Percentiles rank a stretch among this genome's conserved stretches.
These are phyloP conservation scores for Neosalanx taihuensis DNA, from an alignment of 2,797 vertebrate genomes.

Conservation along the genomic window DNA sequence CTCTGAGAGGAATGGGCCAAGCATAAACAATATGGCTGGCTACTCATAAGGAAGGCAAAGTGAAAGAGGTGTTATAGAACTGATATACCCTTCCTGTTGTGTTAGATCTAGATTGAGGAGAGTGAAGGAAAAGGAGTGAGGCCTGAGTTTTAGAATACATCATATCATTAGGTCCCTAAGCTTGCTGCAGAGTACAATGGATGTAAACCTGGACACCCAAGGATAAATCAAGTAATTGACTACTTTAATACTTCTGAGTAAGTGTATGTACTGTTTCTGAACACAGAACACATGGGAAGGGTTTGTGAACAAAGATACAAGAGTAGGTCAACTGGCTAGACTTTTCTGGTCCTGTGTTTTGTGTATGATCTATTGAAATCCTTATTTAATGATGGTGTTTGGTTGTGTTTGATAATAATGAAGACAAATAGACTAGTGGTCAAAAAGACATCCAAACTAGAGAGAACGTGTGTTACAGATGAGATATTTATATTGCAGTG, in stretches of 20 bases:
- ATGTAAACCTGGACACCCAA: not conserved
- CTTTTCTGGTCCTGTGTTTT: not conserved
- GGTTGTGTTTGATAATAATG: slow-evolving; percentile 11
- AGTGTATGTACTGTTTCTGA: not conserved
- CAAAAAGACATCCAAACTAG: not conserved
- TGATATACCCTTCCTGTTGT: not conserved
- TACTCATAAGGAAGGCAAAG: not conserved
- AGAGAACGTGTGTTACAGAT: not conserved
- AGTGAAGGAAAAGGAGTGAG: not conserved
- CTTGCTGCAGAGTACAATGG: not conserved
- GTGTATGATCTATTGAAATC: slow-evolving; percentile 5
- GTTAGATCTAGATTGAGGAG: not conserved
- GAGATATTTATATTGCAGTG: not conserved
- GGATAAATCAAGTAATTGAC: not conserved
- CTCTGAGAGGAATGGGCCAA: slow-evolving; percentile 8
- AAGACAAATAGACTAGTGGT: not conserved
- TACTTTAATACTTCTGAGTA: not conserved
- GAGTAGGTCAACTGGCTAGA: not conserved
- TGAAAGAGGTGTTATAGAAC: not conserved
- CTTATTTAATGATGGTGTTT: slow-evolving; percentile 7
- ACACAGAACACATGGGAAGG: not conserved
- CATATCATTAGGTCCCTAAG: not conserved
- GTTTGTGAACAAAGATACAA: not conserved
- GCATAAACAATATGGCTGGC: not conserved
- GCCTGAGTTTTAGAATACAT: not conserved